Conservation (phyloP, 1,140 invertebrate species). For the Lordiphosa collinella region DNA sequence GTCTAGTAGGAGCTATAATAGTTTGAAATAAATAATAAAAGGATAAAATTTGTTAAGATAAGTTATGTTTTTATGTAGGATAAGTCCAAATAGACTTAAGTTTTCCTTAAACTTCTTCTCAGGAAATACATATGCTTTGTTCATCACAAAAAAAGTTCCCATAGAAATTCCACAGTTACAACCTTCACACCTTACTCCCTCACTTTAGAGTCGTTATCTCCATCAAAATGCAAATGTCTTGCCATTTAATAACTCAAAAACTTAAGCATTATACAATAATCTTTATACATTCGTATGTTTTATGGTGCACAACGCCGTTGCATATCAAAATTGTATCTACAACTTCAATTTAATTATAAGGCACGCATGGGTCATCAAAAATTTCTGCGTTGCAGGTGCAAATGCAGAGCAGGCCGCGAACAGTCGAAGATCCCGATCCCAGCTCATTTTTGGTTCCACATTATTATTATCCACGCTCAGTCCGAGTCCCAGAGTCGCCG, state of each 20-base stretch:
- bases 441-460: conserved; percentile 74
- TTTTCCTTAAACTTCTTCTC: too few relatives aligned
- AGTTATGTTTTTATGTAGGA: too few relatives aligned
- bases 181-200: neutral
- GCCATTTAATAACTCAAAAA: conserved; percentile 18
- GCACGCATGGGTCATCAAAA: conserved; percentile 62
- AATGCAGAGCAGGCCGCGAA: conserved; percentile 47
- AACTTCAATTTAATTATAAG: conserved; percentile 77
- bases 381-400: conserved; percentile 59
- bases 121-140: too few relatives aligned
- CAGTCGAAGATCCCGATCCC: conserved; percentile 35
- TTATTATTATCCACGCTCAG: conserved; percentile 74
- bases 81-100: too few relatives aligned
- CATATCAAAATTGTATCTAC: conserved; percentile 69
- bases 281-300: conserved; percentile 50
- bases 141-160: conserved; percentile 12
- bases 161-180: neutral
- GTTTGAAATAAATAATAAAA: too few relatives aligned
- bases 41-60: too few relatives aligned
- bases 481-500: conserved; percentile 25
- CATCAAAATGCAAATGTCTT: conserved; percentile 28
- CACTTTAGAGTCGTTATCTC: neutral
- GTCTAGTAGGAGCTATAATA: too few relatives aligned
- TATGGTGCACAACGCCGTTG: conserved; percentile 55
- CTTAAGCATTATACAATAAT: conserved; percentile 47